A percentile compares a stretch with the other conserved stretches of the same genome.
Evolutionary conservation across 2,113 vertebrate species (phyloP).

Genomic region (Ahaetulla prasina): DNA sequence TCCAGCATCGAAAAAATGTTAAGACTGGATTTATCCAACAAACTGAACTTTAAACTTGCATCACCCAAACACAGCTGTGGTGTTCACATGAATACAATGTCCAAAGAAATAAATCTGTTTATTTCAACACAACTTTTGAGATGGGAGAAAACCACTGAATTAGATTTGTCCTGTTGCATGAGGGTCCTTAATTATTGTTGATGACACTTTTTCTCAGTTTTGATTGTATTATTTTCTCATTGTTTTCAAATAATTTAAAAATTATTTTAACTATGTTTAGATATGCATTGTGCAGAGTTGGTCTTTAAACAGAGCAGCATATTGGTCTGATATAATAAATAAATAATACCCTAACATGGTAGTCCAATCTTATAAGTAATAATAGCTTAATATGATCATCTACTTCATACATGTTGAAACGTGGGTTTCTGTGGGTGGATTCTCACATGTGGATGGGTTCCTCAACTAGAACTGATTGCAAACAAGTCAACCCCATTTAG

Average conservation of each 20-base stretch:
- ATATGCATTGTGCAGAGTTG: neutral
- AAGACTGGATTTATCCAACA: neutral
- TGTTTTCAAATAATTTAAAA: neutral
- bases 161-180: neutral
- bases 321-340: neutral
- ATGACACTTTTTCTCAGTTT: neutral
- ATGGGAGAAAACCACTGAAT: neutral
- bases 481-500: neutral
- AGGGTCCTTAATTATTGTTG: neutral
- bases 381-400: neutral
- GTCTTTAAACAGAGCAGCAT: neutral
- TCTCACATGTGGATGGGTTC: neutral
- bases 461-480: neutral
- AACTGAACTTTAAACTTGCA: neutral
- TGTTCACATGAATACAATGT: neutral
- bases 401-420: neutral
- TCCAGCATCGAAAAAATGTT: neutral
- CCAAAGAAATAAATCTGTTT: neutral
- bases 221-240: neutral
- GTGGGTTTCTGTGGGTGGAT: neutral
- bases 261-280: neutral
- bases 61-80: neutral
- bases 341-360: neutral
- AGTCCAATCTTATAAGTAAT: neutral
- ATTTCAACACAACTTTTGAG: neutral